phyloP scores from a whole-genome alignment of 1,140 invertebrate species.

The Pseudomyrmex sp. region DNA sequence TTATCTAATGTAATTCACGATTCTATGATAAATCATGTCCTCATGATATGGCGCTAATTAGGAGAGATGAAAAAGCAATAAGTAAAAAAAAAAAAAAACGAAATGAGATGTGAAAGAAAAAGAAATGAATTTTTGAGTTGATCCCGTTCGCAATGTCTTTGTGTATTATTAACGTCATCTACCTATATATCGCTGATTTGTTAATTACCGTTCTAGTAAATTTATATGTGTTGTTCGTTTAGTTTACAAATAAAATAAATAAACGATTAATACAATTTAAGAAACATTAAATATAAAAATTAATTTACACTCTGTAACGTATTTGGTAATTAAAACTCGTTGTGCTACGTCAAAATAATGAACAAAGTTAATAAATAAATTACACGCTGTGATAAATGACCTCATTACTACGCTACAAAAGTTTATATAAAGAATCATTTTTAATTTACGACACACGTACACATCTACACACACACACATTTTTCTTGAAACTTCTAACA shows the following conservation, averaged over 20 bases:
- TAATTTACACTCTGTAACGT: constrained; percentile 5
- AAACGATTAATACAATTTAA: constrained; percentile 15
- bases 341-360: constrained; percentile 3
- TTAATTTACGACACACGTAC: background rate
- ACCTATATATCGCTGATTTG: background rate
- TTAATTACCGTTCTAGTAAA: background rate
- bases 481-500: background rate
- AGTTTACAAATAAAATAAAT: background rate
- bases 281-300: constrained; percentile 7
- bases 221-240: background rate
- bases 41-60: constrained; percentile 37
- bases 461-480: too few relatives aligned
- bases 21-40: constrained; percentile 58
- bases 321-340: constrained; percentile 12
- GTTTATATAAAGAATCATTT: constrained; percentile 13
- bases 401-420: background rate
- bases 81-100: constrained; percentile 13
- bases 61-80: constrained; percentile 28
- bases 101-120: background rate
- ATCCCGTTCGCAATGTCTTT: background rate
- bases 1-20: constrained; percentile 59
- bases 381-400: background rate
- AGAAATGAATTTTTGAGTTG: constrained; percentile 32
- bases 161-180: constrained; percentile 43
- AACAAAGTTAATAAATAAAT: constrained; percentile 37